These are phyloP conservation scores for Allophyes oxyacanthae DNA, from an alignment of 2,888 invertebrate genomes.

Conservation along the genomic window DNA sequence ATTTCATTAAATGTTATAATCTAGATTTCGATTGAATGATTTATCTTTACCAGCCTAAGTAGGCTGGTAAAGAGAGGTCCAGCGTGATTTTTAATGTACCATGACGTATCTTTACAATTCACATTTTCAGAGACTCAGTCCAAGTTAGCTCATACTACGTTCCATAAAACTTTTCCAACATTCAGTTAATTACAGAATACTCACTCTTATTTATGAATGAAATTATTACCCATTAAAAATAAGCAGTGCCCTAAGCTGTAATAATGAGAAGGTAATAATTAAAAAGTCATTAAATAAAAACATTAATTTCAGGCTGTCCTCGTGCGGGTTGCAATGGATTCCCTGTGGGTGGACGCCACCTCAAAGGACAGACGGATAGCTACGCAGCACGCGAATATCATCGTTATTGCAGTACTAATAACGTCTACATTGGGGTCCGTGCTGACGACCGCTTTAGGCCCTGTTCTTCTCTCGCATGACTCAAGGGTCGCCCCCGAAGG, in stretches of 20 bases:
- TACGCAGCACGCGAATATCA: constrained; percentile 81
- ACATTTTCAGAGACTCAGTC: no score
- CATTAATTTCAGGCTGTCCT: constrained; percentile 81
- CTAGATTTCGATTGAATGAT: no score
- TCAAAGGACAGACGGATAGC: constrained; percentile 76
- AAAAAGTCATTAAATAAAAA: constrained; percentile 48
- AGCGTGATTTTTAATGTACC: no score
- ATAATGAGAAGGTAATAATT: constrained; percentile 44
- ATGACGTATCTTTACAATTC: no score
- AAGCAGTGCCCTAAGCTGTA: constrained; percentile 17
- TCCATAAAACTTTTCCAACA: no score
- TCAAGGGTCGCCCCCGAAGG: constrained; percentile 80
- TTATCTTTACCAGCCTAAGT: no score
- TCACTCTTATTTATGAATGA: no score
- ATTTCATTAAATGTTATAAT: no score
- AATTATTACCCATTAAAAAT: constrained; percentile 11
- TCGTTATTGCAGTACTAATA: constrained; percentile 83
- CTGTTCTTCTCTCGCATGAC: constrained; percentile 78
- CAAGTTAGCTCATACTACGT: no score
- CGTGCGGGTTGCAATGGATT: constrained; percentile 82
- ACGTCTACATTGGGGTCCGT: constrained; percentile 81
- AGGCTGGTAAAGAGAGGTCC: no score
- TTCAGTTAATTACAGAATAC: no score
- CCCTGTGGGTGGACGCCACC: constrained; percentile 75
- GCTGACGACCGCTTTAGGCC: constrained; percentile 79